These are phyloP conservation scores for Syngnathus floridae DNA, from an alignment of 2,113 vertebrate species.

Conservation along the genomic window DNA sequence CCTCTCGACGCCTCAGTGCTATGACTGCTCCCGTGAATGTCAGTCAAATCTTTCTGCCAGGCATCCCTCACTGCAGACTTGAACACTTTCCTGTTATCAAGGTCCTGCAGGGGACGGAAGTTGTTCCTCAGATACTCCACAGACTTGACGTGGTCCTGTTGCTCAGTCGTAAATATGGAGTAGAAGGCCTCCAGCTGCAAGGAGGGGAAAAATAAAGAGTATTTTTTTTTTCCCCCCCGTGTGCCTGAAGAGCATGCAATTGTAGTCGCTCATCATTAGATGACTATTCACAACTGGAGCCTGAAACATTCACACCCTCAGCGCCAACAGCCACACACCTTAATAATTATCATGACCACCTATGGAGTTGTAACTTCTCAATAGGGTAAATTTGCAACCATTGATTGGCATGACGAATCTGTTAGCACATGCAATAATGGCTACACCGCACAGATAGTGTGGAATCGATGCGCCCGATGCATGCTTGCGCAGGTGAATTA, in stretches of 20 bases:
- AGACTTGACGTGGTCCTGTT: slow-evolving; percentile 97
- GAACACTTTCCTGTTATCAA: slow-evolving; percentile 80
- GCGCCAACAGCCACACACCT: slow-evolving; percentile 33
- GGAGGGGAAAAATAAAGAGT: slow-evolving; percentile 14
- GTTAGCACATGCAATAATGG: slow-evolving; percentile 59
- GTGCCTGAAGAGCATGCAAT: neutral
- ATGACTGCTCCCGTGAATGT: slow-evolving; percentile 76
- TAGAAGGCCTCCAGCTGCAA: slow-evolving; percentile 93
- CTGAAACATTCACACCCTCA: neutral
- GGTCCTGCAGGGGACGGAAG: slow-evolving; percentile 83
- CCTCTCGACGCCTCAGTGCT: slow-evolving; percentile 92
- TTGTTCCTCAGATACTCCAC: slow-evolving; percentile 98
- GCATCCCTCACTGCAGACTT: slow-evolving; percentile 90
- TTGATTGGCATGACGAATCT: slow-evolving; percentile 66
- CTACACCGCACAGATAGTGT: slow-evolving; percentile 61
- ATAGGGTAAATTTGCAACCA: slow-evolving; percentile 61
- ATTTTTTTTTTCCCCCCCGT: neutral
- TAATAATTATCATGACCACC: slow-evolving; percentile 49
- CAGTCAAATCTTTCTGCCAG: slow-evolving; percentile 84
- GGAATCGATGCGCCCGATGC: slow-evolving; percentile 64
- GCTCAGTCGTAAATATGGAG: slow-evolving; percentile 97
- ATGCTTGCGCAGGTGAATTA: slow-evolving; percentile 63
- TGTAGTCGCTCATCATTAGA: neutral
- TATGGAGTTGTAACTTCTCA: slow-evolving; percentile 59
- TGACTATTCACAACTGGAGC: neutral